Base-by-base conservation (phyloP, 1,140 invertebrate species). In the Tyrophagus putrescentiae region DNA sequence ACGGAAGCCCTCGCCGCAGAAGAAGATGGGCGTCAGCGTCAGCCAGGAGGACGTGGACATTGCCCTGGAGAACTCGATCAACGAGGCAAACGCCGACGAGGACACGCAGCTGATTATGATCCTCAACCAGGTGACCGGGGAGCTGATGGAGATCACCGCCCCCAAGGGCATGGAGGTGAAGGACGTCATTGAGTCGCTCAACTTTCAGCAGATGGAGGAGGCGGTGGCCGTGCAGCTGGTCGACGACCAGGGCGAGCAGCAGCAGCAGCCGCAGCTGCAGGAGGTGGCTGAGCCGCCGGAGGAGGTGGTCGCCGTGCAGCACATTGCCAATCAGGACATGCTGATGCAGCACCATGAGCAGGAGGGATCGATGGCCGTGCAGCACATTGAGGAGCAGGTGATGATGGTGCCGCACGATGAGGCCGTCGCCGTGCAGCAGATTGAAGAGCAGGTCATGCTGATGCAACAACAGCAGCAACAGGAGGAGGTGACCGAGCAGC, bases 91-190 rank as follows among this genome's bases (percentile, higher is more conserved):
- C 44, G 4, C 50, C n/a, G 48, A 11, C 31, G 27, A 48, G 23
- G 53, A 44, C 4, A 50, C 60, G 33, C 61, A 62, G 41, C 34
- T 45, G 6, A 62, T 62, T 32, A 58, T 62, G 53, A 58, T 63
- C 18, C 50, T 59, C 41, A 63, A 63, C 25, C 62, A 63, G 45
- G 32, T 32, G 4, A 60, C 44, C 16, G 62, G 62, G 1, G 54
- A 63, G 48, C 45, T 50, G 9, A 44, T 63, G 18, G 61, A 63
- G 23, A 60, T 63, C 5, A 52, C 48, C 18, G 50, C 60, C 21
- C 62, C 62, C 0, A 42, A 52, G 36, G 62, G 62, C 29, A 61
- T 63, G 62, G 62, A 60, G n/a, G 44, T 60, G 7, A 21, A 60
- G 6, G 62, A 63, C 21, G 57, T 63, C 5, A 50, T 62, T 7